Evolutionary conservation across 2,888 invertebrate genomes (phyloP).

Genomic region (Aphidoletes aphidimyza): DNA sequence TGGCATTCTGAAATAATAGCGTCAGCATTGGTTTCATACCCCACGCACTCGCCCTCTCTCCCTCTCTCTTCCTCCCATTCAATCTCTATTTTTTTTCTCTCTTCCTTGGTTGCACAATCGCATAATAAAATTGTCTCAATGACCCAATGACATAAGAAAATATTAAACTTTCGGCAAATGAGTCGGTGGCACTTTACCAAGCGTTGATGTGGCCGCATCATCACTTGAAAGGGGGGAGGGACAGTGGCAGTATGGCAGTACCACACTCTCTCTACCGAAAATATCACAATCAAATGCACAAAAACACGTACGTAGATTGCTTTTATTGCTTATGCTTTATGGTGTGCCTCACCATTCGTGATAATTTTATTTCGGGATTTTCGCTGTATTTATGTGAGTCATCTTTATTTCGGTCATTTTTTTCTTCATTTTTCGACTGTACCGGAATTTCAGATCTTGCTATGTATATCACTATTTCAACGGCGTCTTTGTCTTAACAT

Average conservation of each 20-base stretch:
- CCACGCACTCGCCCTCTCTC: no score
- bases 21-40: no score
- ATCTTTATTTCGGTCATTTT: background rate
- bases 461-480: no score
- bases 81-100: no score
- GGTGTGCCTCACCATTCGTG: background rate
- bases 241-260: no score
- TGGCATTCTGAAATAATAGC: no score
- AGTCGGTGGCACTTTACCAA: background rate
- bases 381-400: background rate
- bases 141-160: background rate
- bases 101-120: no score
- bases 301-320: background rate
- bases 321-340: slow-evolving; percentile 31
- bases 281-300: slow-evolving; percentile 28
- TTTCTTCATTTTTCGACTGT: background rate
- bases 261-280: background rate
- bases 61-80: no score
- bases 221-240: no score
- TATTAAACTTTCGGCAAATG: background rate
- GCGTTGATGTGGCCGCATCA: background rate
- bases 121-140: background rate
- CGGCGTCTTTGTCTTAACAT: no score
- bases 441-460: no score
- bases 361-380: slow-evolving; percentile 1